phyloP scores from a whole-genome alignment of 2,888 invertebrate genomes.

The Baccha elongata region DNA sequence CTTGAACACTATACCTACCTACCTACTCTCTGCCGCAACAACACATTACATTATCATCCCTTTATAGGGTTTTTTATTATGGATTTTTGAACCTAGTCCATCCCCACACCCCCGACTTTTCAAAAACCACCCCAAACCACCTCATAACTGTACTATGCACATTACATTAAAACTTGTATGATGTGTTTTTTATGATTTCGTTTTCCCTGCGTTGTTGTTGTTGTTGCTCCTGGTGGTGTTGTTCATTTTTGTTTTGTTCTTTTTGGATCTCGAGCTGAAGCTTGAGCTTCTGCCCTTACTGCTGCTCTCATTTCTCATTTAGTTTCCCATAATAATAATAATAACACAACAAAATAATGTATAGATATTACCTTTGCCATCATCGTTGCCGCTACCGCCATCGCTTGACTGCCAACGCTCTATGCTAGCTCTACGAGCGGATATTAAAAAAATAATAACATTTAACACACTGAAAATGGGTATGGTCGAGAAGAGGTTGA shows the following conservation, averaged over 20 bases:
- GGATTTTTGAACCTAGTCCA: slow-evolving; percentile 69
- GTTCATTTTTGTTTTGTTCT: slow-evolving; percentile 10
- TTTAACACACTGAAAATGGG: slow-evolving; percentile 68
- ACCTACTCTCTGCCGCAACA: slow-evolving; percentile 37
- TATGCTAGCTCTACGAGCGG: slow-evolving; percentile 65
- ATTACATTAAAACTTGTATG: slow-evolving; percentile 74
- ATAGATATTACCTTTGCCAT: slow-evolving; percentile 68
- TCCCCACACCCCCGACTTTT: neutral
- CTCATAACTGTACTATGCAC: slow-evolving; percentile 54
- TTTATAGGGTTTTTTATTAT: slow-evolving; percentile 50
- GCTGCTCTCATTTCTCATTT: slow-evolving; percentile 71
- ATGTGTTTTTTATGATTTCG: slow-evolving; percentile 69
- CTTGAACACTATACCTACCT: slow-evolving; percentile 58
- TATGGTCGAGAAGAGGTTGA: slow-evolving; percentile 13
- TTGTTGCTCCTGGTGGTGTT: neutral
- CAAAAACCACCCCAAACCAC: slow-evolving; percentile 12
- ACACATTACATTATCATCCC: slow-evolving; percentile 71
- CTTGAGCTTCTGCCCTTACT: slow-evolving; percentile 55
- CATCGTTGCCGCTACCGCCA: slow-evolving; percentile 34
- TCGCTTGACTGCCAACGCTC: slow-evolving; percentile 1
- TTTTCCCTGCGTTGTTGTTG: slow-evolving; percentile 11
- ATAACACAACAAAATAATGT: slow-evolving; percentile 73
- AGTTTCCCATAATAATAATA: slow-evolving; percentile 73
- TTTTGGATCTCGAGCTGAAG: slow-evolving; percentile 36
- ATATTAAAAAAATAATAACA: slow-evolving; percentile 74